A percentile compares a stretch with the other conserved stretches of the same genome.
Evolutionary conservation across 1,140 invertebrate genomes (phyloP).

Genomic region (Adelges cooleyi): DNA sequence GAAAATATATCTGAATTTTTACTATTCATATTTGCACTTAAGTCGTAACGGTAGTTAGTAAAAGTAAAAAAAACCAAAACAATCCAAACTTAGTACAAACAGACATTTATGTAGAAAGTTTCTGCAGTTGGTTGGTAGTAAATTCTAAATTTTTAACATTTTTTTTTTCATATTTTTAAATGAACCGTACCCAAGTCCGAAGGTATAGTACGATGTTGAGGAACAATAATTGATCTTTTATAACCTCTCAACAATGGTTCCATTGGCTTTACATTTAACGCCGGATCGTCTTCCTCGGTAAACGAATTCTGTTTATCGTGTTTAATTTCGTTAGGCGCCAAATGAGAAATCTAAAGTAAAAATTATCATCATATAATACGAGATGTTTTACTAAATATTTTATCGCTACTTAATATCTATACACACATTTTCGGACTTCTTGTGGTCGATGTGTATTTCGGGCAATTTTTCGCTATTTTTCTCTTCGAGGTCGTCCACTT

Average conservation of each 20-base stretch:
- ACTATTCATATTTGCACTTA: no score
- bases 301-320: conserved; percentile 35
- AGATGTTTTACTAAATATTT: no score
- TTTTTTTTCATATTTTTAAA: no score
- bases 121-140: no score
- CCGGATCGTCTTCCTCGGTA: conserved; percentile 57
- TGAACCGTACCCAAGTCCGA: conserved; percentile 15
- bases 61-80: no score
- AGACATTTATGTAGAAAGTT: no score
- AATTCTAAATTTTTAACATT: no score
- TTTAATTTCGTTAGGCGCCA: conserved; percentile 2
- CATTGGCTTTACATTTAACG: conserved; percentile 84
- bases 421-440: conserved; percentile 11
- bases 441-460: not conserved
- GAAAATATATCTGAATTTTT: no score
- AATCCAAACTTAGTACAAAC: no score
- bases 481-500: not conserved
- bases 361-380: not conserved
- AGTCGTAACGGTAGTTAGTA: no score
- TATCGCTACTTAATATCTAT: no score
- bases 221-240: conserved; percentile 33
- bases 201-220: conserved; percentile 30
- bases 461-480: conserved; percentile 3
- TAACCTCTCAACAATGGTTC: conserved; percentile 72
- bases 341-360: not conserved